Evolutionary conservation across 2,797 vertebrate genomes (phyloP).

Genomic region (Muscicapa comitata): DNA sequence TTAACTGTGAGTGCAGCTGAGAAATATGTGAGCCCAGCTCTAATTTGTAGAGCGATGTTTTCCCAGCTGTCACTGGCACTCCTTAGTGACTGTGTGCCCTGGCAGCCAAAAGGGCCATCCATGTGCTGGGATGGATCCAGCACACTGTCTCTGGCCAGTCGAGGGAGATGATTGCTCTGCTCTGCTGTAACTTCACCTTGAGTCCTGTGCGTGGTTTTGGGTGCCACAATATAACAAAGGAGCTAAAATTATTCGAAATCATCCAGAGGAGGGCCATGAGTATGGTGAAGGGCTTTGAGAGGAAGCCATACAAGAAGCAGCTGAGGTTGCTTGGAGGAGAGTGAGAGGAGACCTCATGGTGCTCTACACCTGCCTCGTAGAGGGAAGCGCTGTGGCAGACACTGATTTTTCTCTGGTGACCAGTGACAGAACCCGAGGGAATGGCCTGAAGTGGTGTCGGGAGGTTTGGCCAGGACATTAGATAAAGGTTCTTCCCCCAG

Average conservation of each 20-base stretch:
- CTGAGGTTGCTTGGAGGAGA: neutral
- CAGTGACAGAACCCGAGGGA: neutral
- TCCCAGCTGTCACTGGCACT: neutral
- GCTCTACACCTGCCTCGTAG: rapidly evolving
- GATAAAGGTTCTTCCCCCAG: neutral
- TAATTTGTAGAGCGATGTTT: neutral
- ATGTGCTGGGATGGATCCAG: neutral
- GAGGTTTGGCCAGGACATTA: neutral
- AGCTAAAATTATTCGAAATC: neutral
- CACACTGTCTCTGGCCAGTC: neutral
- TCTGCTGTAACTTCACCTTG: neutral
- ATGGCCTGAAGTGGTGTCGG: neutral
- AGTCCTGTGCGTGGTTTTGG: neutral
- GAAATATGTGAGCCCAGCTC: neutral
- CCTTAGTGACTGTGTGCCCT: neutral
- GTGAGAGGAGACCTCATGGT: no score
- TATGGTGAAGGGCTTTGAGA: neutral
- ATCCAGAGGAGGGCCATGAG: neutral
- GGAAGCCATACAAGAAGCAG: neutral
- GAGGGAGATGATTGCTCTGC: neutral
- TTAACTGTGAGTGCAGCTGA: neutral
- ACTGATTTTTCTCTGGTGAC: neutral
- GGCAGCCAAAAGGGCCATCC: neutral
- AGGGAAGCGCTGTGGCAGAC: neutral
- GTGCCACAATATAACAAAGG: neutral